phyloP scores from a whole-genome alignment of 2,888 invertebrate species.

The Meiosimyza platycephala region DNA sequence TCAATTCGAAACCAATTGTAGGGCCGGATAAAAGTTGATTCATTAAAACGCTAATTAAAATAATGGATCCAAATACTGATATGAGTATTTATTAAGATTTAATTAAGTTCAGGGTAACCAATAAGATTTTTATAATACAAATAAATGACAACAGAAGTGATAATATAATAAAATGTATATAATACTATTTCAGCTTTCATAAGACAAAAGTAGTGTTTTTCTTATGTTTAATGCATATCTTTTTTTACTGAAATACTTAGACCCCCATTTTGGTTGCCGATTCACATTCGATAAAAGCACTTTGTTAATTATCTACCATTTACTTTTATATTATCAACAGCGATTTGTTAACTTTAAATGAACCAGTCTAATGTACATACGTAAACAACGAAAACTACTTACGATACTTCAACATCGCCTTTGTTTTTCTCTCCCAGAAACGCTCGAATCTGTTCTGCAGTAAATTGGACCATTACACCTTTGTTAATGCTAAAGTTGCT shows the following conservation, averaged over 20 bases:
- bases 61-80: background rate
- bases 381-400: slow-evolving; percentile 57
- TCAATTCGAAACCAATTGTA: slow-evolving; percentile 61
- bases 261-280: too few species aligned
- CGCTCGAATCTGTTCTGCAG: slow-evolving; percentile 73
- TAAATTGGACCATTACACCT: slow-evolving; percentile 78
- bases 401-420: slow-evolving; percentile 74
- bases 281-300: too few species aligned
- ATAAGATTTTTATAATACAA: background rate
- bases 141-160: background rate
- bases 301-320: too few species aligned
- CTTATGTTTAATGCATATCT: too few species aligned
- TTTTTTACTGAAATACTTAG: too few species aligned
- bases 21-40: slow-evolving; percentile 58
- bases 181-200: too few species aligned
- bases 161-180: slow-evolving; percentile 18
- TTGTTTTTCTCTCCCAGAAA: slow-evolving; percentile 72
- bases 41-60: slow-evolving; percentile 53
- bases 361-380: too few species aligned
- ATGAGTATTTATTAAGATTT: background rate
- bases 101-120: background rate
- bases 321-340: too few species aligned
- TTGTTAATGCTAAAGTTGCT: slow-evolving; percentile 74
- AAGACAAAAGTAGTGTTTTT: too few species aligned
- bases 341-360: too few species aligned